Conservation (phyloP, 2,797 vertebrate species). For the Thaleichthys pacificus region DNA sequence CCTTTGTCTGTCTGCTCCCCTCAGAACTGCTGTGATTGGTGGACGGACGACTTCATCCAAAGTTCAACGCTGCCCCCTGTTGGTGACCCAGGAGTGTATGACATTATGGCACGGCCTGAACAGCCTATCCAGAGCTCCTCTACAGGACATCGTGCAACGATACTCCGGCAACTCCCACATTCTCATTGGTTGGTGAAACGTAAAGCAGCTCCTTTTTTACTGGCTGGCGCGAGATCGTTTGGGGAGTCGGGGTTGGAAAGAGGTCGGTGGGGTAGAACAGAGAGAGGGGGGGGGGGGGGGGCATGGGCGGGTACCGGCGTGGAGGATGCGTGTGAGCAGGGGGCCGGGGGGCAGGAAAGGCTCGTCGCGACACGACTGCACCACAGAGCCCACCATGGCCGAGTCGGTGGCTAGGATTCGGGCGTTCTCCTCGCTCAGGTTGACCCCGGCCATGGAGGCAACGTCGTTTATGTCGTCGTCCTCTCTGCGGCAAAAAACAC, state of each 20-base stretch:
- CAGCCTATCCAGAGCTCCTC: too few relatives aligned
- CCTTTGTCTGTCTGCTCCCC: background rate
- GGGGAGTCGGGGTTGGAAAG: background rate
- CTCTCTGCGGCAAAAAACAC: slow-evolving; percentile 63
- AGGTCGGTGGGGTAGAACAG: background rate
- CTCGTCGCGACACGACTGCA: slow-evolving; percentile 87
- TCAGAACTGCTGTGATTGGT: background rate
- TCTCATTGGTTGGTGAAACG: background rate
- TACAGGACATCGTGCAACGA: too few relatives aligned
- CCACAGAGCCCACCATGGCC: slow-evolving; percentile 78
- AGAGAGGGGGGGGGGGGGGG: slow-evolving; percentile 5
- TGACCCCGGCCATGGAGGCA: slow-evolving; percentile 86
- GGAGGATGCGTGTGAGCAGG: slow-evolving; percentile 79
- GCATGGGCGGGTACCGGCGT: slow-evolving; percentile 74
- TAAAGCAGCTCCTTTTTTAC: background rate
- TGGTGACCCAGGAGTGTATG: background rate
- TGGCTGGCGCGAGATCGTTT: background rate
- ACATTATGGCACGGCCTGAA: background rate
- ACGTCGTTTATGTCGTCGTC: slow-evolving; percentile 90
- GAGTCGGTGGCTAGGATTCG: slow-evolving; percentile 76
- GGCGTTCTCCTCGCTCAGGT: slow-evolving; percentile 78
- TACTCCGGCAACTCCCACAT: too few relatives aligned
- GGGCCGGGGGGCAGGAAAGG: slow-evolving; percentile 79
- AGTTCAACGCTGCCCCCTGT: slow-evolving; percentile 5
- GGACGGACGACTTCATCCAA: background rate